phyloP scores from a whole-genome alignment of 64 coral and sea anemone genomes.

The Pachyseris speciosa region DNA sequence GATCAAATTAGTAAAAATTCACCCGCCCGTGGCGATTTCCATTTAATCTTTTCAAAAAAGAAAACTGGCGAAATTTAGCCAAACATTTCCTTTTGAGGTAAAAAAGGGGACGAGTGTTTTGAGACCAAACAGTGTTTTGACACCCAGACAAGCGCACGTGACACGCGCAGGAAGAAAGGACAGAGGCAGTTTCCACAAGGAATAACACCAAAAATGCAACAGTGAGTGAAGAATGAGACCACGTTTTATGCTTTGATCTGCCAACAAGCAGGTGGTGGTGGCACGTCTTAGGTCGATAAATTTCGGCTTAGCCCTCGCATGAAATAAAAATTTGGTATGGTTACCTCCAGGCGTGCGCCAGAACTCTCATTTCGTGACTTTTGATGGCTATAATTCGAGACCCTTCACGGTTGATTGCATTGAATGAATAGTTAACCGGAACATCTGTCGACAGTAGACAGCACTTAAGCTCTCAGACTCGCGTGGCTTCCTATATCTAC shows the following conservation, averaged over 20 bases:
- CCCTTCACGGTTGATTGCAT: not conserved
- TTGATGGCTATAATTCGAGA: not conserved
- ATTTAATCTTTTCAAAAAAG: not conserved
- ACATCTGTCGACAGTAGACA: constrained; percentile 8
- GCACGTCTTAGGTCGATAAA: not conserved
- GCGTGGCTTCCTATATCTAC: not conserved
- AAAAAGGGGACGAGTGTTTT: not conserved
- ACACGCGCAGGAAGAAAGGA: not conserved
- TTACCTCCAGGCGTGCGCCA: not conserved
- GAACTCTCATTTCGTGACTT: constrained; percentile 24
- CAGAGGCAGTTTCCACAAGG: not conserved
- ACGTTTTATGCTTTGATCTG: not conserved
- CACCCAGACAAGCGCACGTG: not conserved
- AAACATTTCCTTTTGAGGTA: not conserved
- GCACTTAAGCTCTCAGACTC: not conserved
- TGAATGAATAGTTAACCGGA: not conserved
- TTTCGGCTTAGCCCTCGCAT: no score
- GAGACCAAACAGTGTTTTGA: not conserved
- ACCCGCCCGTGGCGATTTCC: not conserved
- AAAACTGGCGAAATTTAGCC: not conserved
- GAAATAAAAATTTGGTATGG: not conserved
- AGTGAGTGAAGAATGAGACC: not conserved
- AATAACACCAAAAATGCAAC: not conserved
- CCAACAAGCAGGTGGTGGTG: not conserved
- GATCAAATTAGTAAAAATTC: not conserved